A percentile compares a stretch with the other conserved stretches of the same genome.
Evolutionary conservation across 1,140 invertebrate species (phyloP).

Genomic region (Chironomus tepperi): DNA sequence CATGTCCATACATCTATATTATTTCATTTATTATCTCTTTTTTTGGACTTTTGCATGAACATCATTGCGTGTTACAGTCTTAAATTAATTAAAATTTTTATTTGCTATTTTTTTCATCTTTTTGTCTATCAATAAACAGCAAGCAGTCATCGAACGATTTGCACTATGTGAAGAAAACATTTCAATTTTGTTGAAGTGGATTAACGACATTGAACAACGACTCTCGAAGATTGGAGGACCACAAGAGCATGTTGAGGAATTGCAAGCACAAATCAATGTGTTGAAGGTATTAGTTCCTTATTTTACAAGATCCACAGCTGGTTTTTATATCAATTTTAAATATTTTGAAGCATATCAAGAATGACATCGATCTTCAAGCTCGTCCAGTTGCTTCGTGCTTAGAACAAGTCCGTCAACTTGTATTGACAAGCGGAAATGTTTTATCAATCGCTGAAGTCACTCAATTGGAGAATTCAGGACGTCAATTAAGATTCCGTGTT

Average conservation of each 20-base stretch:
- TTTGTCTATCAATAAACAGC: conserved; percentile 48
- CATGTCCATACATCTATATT: too few species aligned
- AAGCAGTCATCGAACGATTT: conserved; percentile 91
- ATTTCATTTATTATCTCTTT: too few species aligned
- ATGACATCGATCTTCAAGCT: conserved; percentile 80
- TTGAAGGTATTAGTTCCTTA: conserved; percentile 57
- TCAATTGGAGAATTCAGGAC: conserved; percentile 73
- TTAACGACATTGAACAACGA: conserved; percentile 74
- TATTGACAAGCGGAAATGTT: conserved; percentile 80
- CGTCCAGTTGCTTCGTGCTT: conserved; percentile 76
- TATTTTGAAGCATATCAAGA: conserved; percentile 67
- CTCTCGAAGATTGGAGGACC: conserved; percentile 81
- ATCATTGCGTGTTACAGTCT: too few species aligned
- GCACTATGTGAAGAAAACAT: conserved; percentile 78
- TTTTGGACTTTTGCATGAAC: too few species aligned
- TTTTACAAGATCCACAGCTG: not conserved
- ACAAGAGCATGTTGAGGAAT: conserved; percentile 77
- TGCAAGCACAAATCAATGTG: conserved; percentile 80
- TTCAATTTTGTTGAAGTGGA: conserved; percentile 78
- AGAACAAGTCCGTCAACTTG: conserved; percentile 85
- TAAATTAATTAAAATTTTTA: not conserved
- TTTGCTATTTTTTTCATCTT: not conserved
- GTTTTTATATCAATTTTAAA: conserved; percentile 24
- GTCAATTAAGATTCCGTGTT: conserved; percentile 72
- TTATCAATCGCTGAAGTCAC: conserved; percentile 77